Conservation (phyloP, 2,113 vertebrate species). For the Circaetus cinerascens region DNA sequence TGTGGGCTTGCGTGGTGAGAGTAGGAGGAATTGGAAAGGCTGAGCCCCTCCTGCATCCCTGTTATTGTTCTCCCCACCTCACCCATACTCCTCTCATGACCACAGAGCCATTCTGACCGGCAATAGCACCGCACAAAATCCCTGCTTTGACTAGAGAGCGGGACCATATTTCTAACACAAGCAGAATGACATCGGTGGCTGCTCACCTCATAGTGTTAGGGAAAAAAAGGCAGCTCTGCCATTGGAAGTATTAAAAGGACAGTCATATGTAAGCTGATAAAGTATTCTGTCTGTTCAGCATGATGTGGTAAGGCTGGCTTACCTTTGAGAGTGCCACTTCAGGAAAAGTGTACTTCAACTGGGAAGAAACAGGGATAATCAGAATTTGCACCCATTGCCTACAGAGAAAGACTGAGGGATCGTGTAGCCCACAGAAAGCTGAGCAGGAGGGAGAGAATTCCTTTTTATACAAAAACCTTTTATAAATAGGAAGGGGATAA, state of each 20-base stretch:
- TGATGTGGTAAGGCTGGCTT: not conserved
- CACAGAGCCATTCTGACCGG: not conserved
- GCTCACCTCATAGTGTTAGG: not conserved
- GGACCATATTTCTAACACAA: not conserved
- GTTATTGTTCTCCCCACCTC: not conserved
- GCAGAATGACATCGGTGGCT: not conserved
- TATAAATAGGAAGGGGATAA: not conserved
- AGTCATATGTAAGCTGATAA: not conserved
- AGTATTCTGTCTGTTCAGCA: not conserved
- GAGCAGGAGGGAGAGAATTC: not conserved
- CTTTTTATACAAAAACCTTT: not conserved
- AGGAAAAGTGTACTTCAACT: not conserved
- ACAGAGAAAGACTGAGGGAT: not conserved
- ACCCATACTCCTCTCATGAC: not conserved
- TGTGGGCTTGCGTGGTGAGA: not conserved
- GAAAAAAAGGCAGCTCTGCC: not conserved
- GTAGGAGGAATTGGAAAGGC: not conserved
- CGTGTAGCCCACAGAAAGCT: not conserved
- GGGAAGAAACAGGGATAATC: not conserved
- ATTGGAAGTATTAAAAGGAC: not conserved
- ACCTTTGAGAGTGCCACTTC: not conserved
- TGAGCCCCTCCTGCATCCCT: not conserved
- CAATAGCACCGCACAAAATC: not conserved
- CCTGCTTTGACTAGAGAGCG: not conserved
- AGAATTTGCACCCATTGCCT: not conserved